Evolutionary conservation across 1,140 invertebrate genomes (phyloP), one percentile per base, ranked within the genome.

Genomic region (Phocides pigmalion): DNA sequence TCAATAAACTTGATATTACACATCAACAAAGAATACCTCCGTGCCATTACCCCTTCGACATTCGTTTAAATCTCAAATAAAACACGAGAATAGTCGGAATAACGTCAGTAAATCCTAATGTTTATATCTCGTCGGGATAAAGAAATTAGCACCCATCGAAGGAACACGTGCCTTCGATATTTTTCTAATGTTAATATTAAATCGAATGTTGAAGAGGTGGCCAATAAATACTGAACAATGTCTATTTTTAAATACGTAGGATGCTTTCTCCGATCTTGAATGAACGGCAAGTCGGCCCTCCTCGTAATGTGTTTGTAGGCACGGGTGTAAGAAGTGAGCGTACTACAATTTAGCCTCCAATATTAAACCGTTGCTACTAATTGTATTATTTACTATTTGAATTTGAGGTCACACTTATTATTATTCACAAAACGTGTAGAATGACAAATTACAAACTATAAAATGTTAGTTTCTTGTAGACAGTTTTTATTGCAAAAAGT

Each of bases 221-320:
- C 77, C 66, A 88, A 89, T 90, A 89, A 90, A 90, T 89, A 89
- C 75, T 75, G 70, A 70, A 81, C 77, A 81, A 85, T 82, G 70
- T 88, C 87, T 89, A 89, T 89, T 89, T 90, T 86, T 86, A 87
- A 83, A 87, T 87, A 79, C 83, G 76, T 84, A 81, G 79, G 77
- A 84, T 82, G 83, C 88, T 88, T 86, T 86, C 84, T 81, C 77
- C 81, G 76, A 81, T 89, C 80, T 81, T 88, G 87, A 89, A 89
- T 90, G 85, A 89, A 88, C 82, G 72, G 69, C 70, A 68, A 76
- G 71, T 37, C 84, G 79, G 82, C 87, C 86, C 86, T 83, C 79
- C 74, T 75, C 76, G 86, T 84, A 83, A 82, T 84, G 79, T 79
- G 75, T 79, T 67, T 76, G 74, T 73, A 76, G 56, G 25, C 32